Evolutionary conservation across 2,888 invertebrate genomes (phyloP), one percentile per base, ranked within the genome.

Genomic region (Atrina japonica): DNA sequence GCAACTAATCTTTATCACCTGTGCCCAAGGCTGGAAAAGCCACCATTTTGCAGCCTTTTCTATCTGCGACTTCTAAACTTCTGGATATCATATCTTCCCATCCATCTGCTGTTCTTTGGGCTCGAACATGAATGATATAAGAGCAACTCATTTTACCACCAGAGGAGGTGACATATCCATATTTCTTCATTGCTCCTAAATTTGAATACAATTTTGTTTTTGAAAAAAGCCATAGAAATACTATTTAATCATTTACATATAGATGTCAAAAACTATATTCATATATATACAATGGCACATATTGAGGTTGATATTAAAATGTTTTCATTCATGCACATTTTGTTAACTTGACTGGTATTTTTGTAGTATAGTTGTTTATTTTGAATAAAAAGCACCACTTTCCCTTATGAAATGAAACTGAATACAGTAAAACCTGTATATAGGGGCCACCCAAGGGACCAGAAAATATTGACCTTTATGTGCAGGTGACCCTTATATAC

Each of bases 11-110:
- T 25, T 25, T 23, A 23, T 43, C 30, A 66, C 76, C 76, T 63
- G 76, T 74, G 45, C 76, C 76, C 7, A 76, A 59, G 23, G 74
- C 74, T 27, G 74, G 74, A n/a, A 74, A 41, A 27, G 74, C 41
- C 29, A 74, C 29, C 5, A 55, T 58, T 18, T 16, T 40, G 27
- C 41, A 56, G 6, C 52, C 23, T 40, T 16, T 60, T 14, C 35
- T 49, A 6, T 70, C 75, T 30, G 71, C 75, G 43, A 43, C 59
- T 21, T 45, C 45, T 21, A 75, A 25, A 40, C 61, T 61, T 27
- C 65, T 67, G 30, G 63, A 11, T 9, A 71, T 47, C n/a, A 35
- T 25, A 2, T 21, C 27, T 35, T 68, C 61, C 75, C 70, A 75
- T 0, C 50, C 66, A 0, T 49, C 27, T 3, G 53, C 30, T 2